Conservation (phyloP, 1,140 invertebrate genomes). For the Laupala kohalensis region DNA sequence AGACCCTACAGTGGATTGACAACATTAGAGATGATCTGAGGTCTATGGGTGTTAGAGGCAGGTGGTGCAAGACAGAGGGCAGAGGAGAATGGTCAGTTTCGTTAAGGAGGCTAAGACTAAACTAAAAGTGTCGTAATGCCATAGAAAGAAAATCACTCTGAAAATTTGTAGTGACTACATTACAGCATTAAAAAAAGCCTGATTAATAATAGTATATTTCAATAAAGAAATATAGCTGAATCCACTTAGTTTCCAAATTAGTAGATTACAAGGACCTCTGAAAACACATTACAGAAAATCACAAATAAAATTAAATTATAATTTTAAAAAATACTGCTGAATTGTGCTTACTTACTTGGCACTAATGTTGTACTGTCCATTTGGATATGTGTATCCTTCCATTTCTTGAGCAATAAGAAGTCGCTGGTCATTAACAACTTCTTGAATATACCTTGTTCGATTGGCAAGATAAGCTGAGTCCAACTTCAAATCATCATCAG, state of each 20-base stretch:
- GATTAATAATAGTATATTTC: background rate
- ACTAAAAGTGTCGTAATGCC: too few species aligned
- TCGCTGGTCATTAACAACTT: constrained; percentile 41
- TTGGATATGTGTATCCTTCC: constrained; percentile 43
- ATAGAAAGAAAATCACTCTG: too few species aligned
- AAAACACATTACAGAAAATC: background rate
- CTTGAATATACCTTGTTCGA: constrained; percentile 27
- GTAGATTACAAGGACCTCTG: background rate
- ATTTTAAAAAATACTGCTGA: background rate
- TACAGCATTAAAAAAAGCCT: background rate
- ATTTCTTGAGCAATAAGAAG: constrained; percentile 39
- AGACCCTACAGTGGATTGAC: too few species aligned
- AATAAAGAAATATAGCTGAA: background rate
- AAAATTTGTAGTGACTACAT: background rate
- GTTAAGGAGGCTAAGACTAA: too few species aligned
- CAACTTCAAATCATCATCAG: background rate
- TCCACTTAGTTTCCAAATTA: background rate
- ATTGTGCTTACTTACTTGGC: constrained; percentile 25
- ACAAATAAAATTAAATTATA: background rate
- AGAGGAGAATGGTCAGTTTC: too few species aligned
- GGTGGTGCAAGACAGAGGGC: too few species aligned
- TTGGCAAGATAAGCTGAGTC: background rate
- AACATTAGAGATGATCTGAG: too few species aligned
- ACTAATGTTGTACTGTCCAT: constrained; percentile 35
- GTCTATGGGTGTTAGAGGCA: too few species aligned